Conservation (phyloP, 2,888 invertebrate genomes). For the Gasteruption jaculator region DNA sequence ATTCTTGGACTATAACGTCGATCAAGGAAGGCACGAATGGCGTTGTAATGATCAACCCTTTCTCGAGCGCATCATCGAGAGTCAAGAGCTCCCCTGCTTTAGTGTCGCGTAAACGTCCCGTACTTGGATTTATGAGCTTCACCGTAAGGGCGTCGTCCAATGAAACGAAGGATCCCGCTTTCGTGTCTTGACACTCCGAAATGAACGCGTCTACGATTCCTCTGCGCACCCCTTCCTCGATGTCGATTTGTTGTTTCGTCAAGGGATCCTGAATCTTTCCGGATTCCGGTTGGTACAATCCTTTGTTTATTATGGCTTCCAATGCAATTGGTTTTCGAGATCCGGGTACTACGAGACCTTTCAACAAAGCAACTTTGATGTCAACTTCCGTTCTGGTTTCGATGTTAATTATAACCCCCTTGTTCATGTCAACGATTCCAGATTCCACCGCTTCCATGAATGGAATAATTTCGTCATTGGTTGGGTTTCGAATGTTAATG, state of each 20-base stretch:
- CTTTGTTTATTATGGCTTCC: conserved; percentile 69
- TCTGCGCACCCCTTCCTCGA: conserved; percentile 73
- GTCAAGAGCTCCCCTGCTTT: conserved; percentile 67
- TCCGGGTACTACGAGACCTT: conserved; percentile 66
- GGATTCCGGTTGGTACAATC: conserved; percentile 65
- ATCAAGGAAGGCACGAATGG: conserved; percentile 67
- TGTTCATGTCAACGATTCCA: conserved; percentile 71
- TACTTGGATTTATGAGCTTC: conserved; percentile 65
- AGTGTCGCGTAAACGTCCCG: conserved; percentile 70
- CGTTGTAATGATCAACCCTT: conserved; percentile 68
- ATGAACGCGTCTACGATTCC: conserved; percentile 79
- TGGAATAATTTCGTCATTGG: conserved; percentile 70
- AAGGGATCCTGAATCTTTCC: conserved; percentile 71
- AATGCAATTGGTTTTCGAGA: conserved; percentile 72
- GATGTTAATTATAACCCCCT: conserved; percentile 67
- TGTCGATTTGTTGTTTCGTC: conserved; percentile 66
- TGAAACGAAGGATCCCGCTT: conserved; percentile 66
- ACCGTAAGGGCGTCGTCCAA: conserved; percentile 70
- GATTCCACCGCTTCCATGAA: conserved; percentile 78
- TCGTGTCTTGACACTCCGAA: conserved; percentile 75
- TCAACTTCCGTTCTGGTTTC: conserved; percentile 67
- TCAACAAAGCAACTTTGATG: conserved; percentile 66
- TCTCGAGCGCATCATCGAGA: conserved; percentile 67
- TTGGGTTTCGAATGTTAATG: conserved; percentile 69
- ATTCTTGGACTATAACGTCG: conserved; percentile 72